Percentiles rank a stretch among this genome's conserved stretches.
Conservation (phyloP, 2,113 vertebrate species). For the Lepus europaeus region DNA sequence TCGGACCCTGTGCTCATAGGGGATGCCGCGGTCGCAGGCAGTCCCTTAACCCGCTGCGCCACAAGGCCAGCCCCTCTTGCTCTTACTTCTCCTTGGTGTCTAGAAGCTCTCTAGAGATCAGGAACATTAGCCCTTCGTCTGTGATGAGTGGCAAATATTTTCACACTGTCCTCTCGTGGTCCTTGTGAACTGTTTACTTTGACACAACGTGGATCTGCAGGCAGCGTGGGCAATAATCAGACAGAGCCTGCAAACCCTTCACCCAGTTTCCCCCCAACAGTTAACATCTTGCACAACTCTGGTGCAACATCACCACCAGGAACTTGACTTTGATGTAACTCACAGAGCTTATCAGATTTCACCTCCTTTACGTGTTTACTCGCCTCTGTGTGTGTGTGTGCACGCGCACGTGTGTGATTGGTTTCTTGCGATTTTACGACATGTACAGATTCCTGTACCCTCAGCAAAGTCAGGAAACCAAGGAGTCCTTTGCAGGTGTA, state of each 20-base stretch:
- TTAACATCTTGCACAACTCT: not conserved
- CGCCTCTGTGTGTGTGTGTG: not conserved
- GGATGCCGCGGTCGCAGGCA: too few species aligned
- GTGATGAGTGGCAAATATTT: not conserved
- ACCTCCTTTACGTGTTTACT: not conserved
- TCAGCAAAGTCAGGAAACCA: not conserved
- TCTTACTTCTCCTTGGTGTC: conserved; percentile 2
- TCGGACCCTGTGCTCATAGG: too few species aligned
- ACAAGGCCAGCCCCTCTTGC: not conserved
- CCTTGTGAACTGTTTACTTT: not conserved
- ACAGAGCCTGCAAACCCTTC: not conserved
- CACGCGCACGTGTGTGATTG: not conserved
- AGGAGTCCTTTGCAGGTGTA: not conserved
- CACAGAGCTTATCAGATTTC: not conserved
- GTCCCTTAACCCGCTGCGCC: too few species aligned
- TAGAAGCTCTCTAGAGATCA: not conserved
- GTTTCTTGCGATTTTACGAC: not conserved
- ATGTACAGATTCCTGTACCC: not conserved
- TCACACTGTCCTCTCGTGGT: not conserved
- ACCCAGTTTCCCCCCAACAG: not conserved
- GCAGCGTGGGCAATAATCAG: not conserved
- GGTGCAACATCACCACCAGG: not conserved
- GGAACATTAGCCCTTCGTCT: not conserved
- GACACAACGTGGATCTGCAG: not conserved
- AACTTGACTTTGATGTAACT: not conserved